A percentile compares a stretch with the other conserved stretches of the same genome.
Conservation (phyloP, 2,113 vertebrate species). For the Malaclemys terrapin region DNA sequence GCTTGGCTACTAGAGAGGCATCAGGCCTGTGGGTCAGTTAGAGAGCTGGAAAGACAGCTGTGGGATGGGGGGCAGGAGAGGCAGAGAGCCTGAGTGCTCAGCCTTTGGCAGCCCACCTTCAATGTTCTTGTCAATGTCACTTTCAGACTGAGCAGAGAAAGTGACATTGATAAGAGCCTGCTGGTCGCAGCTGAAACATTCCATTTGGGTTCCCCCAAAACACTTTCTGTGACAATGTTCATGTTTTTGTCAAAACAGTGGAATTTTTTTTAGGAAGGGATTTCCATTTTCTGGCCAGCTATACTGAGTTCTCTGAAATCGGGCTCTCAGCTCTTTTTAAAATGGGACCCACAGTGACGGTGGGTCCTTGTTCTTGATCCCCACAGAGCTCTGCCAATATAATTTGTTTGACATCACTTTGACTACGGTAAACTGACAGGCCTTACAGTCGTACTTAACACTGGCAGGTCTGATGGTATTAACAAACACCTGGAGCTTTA, state of each 20-base stretch:
- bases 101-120: not conserved
- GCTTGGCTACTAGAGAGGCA: not conserved
- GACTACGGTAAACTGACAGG: not conserved
- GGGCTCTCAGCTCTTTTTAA: not conserved
- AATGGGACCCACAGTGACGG: not conserved
- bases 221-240: not conserved
- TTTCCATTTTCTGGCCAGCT: not conserved
- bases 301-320: not conserved
- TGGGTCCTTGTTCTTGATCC: not conserved
- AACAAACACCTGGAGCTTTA: conserved; percentile 33
- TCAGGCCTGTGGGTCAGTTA: not conserved
- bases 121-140: not conserved
- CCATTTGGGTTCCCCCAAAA: not conserved
- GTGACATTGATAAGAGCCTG: not conserved
- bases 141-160: not conserved
- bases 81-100: not conserved
- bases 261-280: not conserved
- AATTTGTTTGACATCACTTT: not conserved
- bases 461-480: not conserved
- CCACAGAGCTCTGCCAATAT: accelerated
- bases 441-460: not conserved
- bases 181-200: not conserved
- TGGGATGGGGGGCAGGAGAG: not conserved
- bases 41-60: not conserved
- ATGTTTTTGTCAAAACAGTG: not conserved